phyloP scores from a whole-genome alignment of 2,888 invertebrate species.

The Ectemnius continuus region DNA sequence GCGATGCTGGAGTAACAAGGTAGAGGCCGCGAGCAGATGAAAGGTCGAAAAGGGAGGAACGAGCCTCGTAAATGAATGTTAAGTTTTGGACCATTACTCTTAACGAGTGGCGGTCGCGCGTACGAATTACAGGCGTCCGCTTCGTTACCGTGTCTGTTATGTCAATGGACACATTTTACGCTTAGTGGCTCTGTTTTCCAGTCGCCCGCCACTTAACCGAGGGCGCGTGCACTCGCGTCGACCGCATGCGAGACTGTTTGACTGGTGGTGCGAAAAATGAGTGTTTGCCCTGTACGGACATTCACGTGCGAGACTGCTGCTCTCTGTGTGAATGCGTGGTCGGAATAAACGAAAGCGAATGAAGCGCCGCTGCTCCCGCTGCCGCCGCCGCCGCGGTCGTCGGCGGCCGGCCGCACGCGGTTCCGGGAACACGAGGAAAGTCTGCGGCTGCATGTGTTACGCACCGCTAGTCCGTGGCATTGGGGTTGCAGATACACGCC shows the following conservation, averaged over 20 bases:
- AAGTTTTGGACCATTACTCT: too few relatives aligned
- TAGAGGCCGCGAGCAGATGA: too few relatives aligned
- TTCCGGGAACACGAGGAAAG: conserved; percentile 31
- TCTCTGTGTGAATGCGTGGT: background rate
- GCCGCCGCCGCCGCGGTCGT: background rate
- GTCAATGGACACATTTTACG: too few relatives aligned
- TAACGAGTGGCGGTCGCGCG: too few relatives aligned
- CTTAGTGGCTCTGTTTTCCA: background rate
- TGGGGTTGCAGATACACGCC: conserved; percentile 47
- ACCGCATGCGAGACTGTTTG: conserved; percentile 31
- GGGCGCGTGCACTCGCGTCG: background rate
- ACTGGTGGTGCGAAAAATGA: conserved; percentile 38
- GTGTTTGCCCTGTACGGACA: conserved; percentile 12
- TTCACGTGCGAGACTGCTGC: background rate
- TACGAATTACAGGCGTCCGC: too few relatives aligned
- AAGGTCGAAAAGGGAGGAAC: too few relatives aligned
- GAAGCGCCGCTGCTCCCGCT: background rate
- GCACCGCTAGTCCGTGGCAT: conserved; percentile 35
- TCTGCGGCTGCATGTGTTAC: conserved; percentile 16
- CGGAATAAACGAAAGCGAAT: background rate
- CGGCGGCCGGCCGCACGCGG: conserved; percentile 1
- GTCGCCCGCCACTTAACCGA: background rate
- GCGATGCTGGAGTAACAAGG: too few relatives aligned
- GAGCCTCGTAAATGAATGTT: too few relatives aligned
- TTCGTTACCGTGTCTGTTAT: too few relatives aligned